Conservation (phyloP, 2,113 vertebrate species). For the Guaruba guarouba region DNA sequence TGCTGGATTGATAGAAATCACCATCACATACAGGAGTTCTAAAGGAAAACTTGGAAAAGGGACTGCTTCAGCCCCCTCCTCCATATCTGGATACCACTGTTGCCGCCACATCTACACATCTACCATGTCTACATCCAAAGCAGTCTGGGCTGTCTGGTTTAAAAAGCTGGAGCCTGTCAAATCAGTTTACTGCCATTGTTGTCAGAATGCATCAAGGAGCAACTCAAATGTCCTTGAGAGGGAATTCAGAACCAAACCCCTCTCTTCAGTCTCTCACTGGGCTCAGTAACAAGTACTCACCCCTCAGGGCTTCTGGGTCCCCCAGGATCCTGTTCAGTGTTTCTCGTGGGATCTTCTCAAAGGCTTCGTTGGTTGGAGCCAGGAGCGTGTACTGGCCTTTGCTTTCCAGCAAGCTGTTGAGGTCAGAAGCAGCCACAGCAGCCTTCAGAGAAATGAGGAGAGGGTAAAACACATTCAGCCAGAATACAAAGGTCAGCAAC, state of each 20-base stretch:
- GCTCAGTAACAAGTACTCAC: conserved; percentile 65
- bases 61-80: not conserved
- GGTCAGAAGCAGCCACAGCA: conserved; percentile 88
- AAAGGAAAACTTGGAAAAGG: not conserved
- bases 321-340: conserved; percentile 91
- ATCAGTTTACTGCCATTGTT: not conserved
- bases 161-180: not conserved
- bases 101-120: not conserved
- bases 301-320: conserved; percentile 91
- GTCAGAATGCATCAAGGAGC: not conserved
- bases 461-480: not conserved
- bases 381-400: conserved; percentile 91
- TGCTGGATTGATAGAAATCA: not conserved
- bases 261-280: not conserved
- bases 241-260: not conserved
- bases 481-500: not conserved
- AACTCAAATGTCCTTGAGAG: not conserved
- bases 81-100: not conserved
- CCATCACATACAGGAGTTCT: not conserved
- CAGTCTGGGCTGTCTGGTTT: not conserved
- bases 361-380: conserved; percentile 95
- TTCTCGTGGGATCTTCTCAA: conserved; percentile 89
- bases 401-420: conserved; percentile 82
- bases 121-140: not conserved
- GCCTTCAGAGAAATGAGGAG: conserved; percentile 69